Evolutionary conservation across 2,888 invertebrate species (phyloP).

Genomic region (Mimas tiliae): DNA sequence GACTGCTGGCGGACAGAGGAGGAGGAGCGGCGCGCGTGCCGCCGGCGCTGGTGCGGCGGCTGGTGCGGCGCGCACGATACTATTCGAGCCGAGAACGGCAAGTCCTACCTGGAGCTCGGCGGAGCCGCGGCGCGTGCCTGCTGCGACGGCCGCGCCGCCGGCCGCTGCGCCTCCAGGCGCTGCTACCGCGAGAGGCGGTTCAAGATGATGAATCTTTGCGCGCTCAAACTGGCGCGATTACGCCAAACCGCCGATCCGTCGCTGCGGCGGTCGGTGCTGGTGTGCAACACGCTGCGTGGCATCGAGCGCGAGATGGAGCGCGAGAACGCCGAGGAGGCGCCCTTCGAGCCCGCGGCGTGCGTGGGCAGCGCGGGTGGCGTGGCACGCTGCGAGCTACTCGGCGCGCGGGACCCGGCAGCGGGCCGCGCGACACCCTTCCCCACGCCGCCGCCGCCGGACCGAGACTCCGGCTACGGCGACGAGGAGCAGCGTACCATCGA

Average conservation of each 20-base stretch:
- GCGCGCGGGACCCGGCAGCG: conserved; percentile 71
- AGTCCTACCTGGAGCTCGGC: conserved; percentile 94
- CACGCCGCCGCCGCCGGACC: conserved; percentile 82
- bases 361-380: conserved; percentile 69
- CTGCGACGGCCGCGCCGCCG: conserved; percentile 89
- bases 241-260: conserved; percentile 96
- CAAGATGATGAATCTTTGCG: conserved; percentile 95
- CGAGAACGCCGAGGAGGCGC: conserved; percentile 85
- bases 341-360: conserved; percentile 74
- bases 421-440: conserved; percentile 90
- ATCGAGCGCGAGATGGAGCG: conserved; percentile 95
- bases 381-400: conserved; percentile 86
- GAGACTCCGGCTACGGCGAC: conserved; percentile 91
- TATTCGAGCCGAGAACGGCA: conserved; percentile 95
- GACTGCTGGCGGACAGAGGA: conserved; percentile 85
- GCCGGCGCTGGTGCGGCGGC: conserved; percentile 84
- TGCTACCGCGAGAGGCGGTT: conserved; percentile 94
- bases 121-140: conserved; percentile 90
- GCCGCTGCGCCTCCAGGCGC: conserved; percentile 91
- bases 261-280: conserved; percentile 94
- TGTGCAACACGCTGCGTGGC: conserved; percentile 95
- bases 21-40: conserved; percentile 80
- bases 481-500: conserved; percentile 93
- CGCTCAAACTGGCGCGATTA: conserved; percentile 95
- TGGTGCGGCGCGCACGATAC: conserved; percentile 88